Percentiles rank a stretch among this genome's conserved stretches.
These are phyloP conservation scores for Sparidentex hasta DNA, from an alignment of 2,797 vertebrate genomes.

Conservation along the genomic window DNA sequence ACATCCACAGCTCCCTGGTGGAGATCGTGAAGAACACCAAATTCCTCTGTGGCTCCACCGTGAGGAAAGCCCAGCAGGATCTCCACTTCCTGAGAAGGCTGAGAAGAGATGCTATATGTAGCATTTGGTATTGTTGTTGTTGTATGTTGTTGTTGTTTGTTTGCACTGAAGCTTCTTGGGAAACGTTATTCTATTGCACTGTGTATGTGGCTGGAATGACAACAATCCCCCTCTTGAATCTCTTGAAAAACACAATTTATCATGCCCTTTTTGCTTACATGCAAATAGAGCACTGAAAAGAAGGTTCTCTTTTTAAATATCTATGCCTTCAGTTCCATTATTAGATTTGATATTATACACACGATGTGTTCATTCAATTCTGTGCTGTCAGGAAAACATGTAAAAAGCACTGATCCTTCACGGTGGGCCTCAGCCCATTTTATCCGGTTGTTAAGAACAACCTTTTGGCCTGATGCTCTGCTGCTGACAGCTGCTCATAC, in stretches of 20 bases:
- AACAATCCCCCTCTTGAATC: too few species aligned
- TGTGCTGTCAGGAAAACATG: background rate
- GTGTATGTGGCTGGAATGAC: too few species aligned
- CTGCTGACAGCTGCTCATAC: background rate
- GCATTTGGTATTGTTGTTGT: too few species aligned
- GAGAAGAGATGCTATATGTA: too few species aligned
- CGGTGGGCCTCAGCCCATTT: background rate
- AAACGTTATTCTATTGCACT: too few species aligned
- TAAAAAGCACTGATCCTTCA: background rate
- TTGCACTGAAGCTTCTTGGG: too few species aligned
- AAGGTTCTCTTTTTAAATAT: background rate
- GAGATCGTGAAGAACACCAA: too few species aligned
- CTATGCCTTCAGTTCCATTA: background rate
- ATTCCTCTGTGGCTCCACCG: too few species aligned
- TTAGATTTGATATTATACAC: background rate
- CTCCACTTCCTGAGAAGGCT: too few species aligned
- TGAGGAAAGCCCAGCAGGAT: too few species aligned
- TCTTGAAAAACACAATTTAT: background rate
- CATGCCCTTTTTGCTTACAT: background rate
- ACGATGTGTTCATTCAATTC: background rate
- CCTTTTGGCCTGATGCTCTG: background rate
- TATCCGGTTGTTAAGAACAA: background rate
- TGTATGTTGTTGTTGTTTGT: too few species aligned
- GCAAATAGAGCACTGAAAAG: background rate
- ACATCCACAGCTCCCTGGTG: too few species aligned